These are phyloP conservation scores for Heloderma charlesbogerti DNA, from an alignment of 2,113 vertebrate genomes.

Conservation along the genomic window DNA sequence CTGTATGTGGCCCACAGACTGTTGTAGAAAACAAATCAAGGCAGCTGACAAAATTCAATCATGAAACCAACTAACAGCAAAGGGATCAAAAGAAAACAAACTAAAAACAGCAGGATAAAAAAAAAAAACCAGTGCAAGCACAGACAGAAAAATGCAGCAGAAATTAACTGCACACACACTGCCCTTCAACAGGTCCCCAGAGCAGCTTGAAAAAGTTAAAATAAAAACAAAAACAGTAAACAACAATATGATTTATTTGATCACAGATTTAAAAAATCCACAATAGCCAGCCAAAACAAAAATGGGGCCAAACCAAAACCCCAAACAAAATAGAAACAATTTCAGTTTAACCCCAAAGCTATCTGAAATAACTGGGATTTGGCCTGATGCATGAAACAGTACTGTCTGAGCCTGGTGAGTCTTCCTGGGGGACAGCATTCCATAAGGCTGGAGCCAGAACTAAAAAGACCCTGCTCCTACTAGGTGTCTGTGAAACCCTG, in stretches of 20 bases:
- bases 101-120: neutral
- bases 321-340: no score
- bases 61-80: neutral
- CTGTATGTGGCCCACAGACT: no score
- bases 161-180: neutral
- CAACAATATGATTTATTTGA: no score
- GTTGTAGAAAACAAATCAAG: neutral
- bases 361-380: neutral
- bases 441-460: no score
- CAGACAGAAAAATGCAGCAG: no score
- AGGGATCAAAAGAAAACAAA: neutral
- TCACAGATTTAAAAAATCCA: neutral
- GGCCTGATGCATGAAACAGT: neutral
- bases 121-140: neutral
- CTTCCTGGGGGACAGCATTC: neutral
- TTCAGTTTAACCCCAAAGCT: no score
- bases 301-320: neutral
- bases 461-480: no score
- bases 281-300: neutral
- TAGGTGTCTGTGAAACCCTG: no score
- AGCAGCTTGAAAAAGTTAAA: no score
- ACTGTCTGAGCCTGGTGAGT: neutral
- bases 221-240: no score
- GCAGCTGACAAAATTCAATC: neutral
- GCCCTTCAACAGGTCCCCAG: no score